phyloP scores from a whole-genome alignment of 1,140 invertebrate species.

The Drosophila albomicans region DNA sequence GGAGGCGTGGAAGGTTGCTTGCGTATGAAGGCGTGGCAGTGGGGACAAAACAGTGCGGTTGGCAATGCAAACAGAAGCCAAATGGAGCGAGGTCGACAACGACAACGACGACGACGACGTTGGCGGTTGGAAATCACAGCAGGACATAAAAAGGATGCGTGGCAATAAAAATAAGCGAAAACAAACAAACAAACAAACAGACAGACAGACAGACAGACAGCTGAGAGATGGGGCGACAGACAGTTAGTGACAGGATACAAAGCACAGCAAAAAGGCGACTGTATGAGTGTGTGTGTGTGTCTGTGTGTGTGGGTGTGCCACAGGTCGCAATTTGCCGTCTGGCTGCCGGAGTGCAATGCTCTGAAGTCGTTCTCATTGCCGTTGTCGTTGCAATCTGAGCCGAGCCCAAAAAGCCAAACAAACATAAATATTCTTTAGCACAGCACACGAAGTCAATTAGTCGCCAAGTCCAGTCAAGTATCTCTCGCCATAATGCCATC shows the following conservation, averaged over 20 bases:
- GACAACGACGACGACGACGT: constrained; percentile 3
- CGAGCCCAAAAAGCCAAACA: constrained; percentile 11
- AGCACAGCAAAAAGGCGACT: neutral
- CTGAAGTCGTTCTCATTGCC: constrained; percentile 35
- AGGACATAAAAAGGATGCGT: constrained; percentile 68
- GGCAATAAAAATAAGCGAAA: constrained; percentile 71
- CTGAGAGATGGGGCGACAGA: constrained; percentile 7
- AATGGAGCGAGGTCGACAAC: constrained; percentile 19
- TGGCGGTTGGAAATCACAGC: constrained; percentile 64
- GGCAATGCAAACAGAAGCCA: constrained; percentile 63
- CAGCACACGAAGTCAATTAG: constrained; percentile 48
- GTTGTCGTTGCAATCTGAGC: constrained; percentile 17
- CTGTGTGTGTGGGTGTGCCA: neutral
- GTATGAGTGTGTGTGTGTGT: neutral
- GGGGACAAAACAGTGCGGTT: constrained; percentile 60
- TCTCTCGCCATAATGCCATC: neutral
- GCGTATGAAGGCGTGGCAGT: constrained; percentile 11
- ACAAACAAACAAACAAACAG: constrained; percentile 51
- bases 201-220: neutral
- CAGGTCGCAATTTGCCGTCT: constrained; percentile 40
- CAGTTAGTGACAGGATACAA: constrained; percentile 35
- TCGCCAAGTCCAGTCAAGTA: constrained; percentile 16
- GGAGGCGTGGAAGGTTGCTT: neutral
- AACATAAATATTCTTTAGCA: constrained; percentile 30
- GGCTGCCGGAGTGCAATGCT: constrained; percentile 33